These are phyloP conservation scores for Sceliomorpha sp. DNA, from an alignment of 2,888 invertebrate genomes.

Conservation along the genomic window DNA sequence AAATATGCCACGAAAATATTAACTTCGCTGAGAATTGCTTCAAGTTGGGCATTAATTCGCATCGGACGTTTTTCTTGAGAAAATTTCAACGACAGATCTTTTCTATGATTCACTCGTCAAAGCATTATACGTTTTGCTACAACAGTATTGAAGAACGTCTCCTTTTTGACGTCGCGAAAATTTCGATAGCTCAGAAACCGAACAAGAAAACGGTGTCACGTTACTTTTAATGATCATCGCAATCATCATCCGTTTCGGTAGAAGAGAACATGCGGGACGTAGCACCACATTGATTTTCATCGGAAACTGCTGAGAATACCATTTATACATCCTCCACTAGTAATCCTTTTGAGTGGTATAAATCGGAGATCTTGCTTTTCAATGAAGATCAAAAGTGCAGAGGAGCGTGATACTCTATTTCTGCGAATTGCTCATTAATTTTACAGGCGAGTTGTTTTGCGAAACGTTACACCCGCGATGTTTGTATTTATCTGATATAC, in stretches of 20 bases:
- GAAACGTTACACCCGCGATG: too few relatives aligned
- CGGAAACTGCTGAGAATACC: constrained; percentile 20
- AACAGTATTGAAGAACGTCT: too few relatives aligned
- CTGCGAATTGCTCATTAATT: background rate
- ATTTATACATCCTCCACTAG: constrained; percentile 21
- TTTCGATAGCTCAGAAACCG: background rate
- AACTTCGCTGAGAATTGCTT: too few relatives aligned
- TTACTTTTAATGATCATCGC: constrained; percentile 4
- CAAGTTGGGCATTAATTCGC: too few relatives aligned
- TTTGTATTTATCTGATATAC: too few relatives aligned
- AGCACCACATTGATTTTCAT: constrained; percentile 28
- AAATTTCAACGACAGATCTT: too few relatives aligned
- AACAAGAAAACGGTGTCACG: background rate
- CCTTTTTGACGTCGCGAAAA: too few relatives aligned
- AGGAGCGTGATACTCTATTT: background rate
- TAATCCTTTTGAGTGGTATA: constrained; percentile 30
- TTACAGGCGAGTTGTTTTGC: too few relatives aligned
- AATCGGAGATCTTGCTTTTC: constrained; percentile 18
- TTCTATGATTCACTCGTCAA: too few relatives aligned
- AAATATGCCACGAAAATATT: too few relatives aligned
- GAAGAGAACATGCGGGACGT: constrained; percentile 17
- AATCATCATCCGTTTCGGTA: constrained; percentile 15
- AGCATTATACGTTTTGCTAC: too few relatives aligned
- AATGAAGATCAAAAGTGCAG: constrained; percentile 25
- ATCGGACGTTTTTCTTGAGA: too few relatives aligned